Evolutionary conservation across 2,113 vertebrate species (phyloP).

Genomic region (Aleadryas rufinucha): DNA sequence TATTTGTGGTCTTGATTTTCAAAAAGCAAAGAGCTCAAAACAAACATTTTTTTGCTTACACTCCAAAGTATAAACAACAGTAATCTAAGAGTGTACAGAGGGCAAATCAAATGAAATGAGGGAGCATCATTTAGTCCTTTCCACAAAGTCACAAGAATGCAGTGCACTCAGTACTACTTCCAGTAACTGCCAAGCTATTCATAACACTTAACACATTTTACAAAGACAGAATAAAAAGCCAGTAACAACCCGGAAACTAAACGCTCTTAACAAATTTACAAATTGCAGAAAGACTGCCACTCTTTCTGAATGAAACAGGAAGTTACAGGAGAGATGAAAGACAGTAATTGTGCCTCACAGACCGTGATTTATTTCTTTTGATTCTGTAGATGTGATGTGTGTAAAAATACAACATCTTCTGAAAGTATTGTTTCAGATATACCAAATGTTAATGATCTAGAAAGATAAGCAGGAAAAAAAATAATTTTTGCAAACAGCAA

Average conservation of each 20-base stretch:
- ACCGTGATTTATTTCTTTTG: not conserved
- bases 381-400: not conserved
- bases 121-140: not conserved
- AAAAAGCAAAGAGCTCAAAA: not conserved
- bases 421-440: not conserved
- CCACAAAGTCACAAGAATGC: fast-evolving
- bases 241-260: not conserved
- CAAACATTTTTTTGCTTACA: not conserved
- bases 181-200: not conserved
- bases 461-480: not conserved
- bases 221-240: not conserved
- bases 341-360: not conserved
- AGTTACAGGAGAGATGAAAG: not conserved
- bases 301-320: not conserved
- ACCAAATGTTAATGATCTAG: not conserved
- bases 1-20: not conserved
- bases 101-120: not conserved
- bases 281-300: not conserved
- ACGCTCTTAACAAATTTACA: not conserved
- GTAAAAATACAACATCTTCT: not conserved
- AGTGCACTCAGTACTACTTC: not conserved
- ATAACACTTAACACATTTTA: not conserved
- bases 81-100: not conserved
- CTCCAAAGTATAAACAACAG: not conserved
- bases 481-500: not conserved